phyloP scores from a whole-genome alignment of 2,797 vertebrate species.

The Spinibarbus caldwelli region DNA sequence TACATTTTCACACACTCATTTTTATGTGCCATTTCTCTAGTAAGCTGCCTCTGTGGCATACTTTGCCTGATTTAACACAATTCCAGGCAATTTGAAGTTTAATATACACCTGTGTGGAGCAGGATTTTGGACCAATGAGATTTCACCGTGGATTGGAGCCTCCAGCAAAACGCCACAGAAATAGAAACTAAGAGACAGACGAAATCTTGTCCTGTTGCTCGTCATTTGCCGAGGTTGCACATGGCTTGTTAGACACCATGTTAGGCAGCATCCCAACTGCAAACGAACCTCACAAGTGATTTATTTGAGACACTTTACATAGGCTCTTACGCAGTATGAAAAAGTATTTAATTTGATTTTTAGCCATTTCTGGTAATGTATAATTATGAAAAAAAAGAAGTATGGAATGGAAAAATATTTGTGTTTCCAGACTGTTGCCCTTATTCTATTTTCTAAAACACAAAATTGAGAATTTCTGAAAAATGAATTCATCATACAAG shows the following conservation, averaged over 20 bases:
- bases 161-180: not conserved
- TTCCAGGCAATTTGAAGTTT: not conserved
- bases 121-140: not conserved
- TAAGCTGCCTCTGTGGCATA: not conserved
- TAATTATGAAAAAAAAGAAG: not conserved
- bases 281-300: slow-evolving; percentile 1
- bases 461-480: too few relatives aligned
- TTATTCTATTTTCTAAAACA: not conserved
- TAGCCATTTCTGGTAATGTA: not conserved
- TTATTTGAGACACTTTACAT: not conserved
- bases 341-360: not conserved
- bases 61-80: slow-evolving; percentile 1
- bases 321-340: not conserved
- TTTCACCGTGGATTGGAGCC: not conserved
- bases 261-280: not conserved
- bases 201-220: too few relatives aligned
- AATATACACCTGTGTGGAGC: not conserved
- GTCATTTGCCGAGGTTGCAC: too few relatives aligned
- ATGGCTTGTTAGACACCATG: slow-evolving; percentile 2
- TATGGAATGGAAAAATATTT: not conserved
- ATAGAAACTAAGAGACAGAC: not conserved
- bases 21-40: not conserved
- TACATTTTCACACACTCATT: not conserved
- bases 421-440: not conserved
- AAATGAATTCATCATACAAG: not conserved